These are phyloP conservation scores for Salarias fasciatus DNA, from an alignment of 2,797 vertebrate species.

Conservation along the genomic window DNA sequence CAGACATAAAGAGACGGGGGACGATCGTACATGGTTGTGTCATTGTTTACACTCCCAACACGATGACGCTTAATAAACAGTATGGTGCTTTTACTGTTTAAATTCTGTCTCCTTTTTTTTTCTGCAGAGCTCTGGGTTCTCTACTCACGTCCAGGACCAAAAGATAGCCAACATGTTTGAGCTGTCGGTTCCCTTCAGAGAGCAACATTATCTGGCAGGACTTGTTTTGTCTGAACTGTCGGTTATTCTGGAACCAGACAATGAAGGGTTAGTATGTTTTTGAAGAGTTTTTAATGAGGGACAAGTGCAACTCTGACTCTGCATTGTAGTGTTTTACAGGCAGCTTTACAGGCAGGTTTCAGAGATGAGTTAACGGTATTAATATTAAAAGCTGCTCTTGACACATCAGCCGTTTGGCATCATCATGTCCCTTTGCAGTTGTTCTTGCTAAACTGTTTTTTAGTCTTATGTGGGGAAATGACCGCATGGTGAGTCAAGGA, in stretches of 20 bases:
- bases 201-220: slow-evolving; percentile 96
- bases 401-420: too few species aligned
- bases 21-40: background rate
- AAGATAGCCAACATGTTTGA: slow-evolving; percentile 99
- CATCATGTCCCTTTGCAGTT: too few species aligned
- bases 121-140: slow-evolving; percentile 96
- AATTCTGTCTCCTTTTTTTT: background rate
- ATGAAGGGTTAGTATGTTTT: slow-evolving; percentile 89
- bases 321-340: too few species aligned
- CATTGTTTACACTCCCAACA: too few species aligned
- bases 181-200: slow-evolving; percentile 95
- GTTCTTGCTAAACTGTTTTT: too few species aligned
- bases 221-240: slow-evolving; percentile 94
- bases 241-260: slow-evolving; percentile 95
- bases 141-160: slow-evolving; percentile 96
- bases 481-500: too few species aligned
- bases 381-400: too few species aligned
- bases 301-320: background rate
- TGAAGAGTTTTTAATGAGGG: background rate
- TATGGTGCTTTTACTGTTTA: background rate
- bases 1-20: slow-evolving; percentile 4
- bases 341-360: too few species aligned
- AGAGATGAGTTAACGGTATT: too few species aligned
- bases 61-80: background rate
- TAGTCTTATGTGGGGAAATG: too few species aligned